Conservation (phyloP, 2,113 vertebrate genomes). For the Arizona elegans region DNA sequence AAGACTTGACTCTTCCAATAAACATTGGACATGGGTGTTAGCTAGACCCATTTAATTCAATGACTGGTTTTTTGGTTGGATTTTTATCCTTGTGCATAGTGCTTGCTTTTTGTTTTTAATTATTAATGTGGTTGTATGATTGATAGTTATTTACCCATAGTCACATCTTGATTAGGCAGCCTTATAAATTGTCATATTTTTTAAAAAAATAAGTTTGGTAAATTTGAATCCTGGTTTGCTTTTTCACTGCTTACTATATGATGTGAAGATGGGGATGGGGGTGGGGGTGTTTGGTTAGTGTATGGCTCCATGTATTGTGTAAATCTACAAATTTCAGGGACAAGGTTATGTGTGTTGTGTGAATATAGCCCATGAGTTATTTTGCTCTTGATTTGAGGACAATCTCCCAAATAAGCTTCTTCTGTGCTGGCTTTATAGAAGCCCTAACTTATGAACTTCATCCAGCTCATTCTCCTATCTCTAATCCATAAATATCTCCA, state of each 20-base stretch:
- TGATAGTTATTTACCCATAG: background rate
- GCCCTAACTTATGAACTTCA: conserved; percentile 6
- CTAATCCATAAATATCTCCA: conserved; percentile 62
- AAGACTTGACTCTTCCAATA: background rate
- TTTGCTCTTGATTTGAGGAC: conserved; percentile 6
- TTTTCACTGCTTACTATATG: background rate
- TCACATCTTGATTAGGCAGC: background rate
- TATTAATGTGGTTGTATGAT: background rate
- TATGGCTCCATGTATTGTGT: background rate
- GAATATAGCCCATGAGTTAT: background rate
- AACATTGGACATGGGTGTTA: background rate
- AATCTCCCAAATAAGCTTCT: conserved; percentile 1
- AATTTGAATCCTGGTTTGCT: background rate
- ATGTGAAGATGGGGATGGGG: background rate
- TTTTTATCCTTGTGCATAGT: background rate
- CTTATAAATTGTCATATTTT: background rate
- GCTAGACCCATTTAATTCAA: background rate
- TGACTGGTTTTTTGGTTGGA: background rate
- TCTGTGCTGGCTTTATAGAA: conserved; percentile 9
- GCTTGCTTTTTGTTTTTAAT: background rate
- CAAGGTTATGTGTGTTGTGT: background rate
- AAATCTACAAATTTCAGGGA: background rate
- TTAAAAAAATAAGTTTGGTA: background rate
- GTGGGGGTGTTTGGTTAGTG: background rate
- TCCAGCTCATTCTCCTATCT: conserved; percentile 38